Evolutionary conservation across 2,113 vertebrate species (phyloP).

Genomic region (Sisor rabdophorus): DNA sequence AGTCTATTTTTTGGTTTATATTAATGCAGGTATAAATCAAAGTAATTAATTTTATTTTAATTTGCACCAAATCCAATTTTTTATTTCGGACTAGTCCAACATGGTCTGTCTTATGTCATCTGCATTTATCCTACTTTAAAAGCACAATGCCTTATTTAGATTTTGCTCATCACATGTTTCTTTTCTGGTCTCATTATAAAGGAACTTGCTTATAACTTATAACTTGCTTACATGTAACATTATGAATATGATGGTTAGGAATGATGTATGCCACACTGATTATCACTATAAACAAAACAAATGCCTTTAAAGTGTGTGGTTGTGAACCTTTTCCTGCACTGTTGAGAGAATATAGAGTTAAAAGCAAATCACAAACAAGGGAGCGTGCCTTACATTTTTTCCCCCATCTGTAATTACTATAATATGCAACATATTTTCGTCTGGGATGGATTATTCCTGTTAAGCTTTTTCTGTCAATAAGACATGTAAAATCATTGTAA

Average conservation of each 20-base stretch:
- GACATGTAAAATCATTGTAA: constrained; percentile 14
- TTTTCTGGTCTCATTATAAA: background rate
- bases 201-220: background rate
- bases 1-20: too few species aligned
- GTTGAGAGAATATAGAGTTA: constrained; percentile 1
- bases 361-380: constrained; percentile 9
- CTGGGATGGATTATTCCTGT: constrained; percentile 28
- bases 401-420: constrained; percentile 30
- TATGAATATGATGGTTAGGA: background rate
- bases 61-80: too few species aligned
- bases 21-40: too few species aligned
- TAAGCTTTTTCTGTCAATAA: constrained; percentile 18
- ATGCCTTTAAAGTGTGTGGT: background rate
- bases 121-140: background rate
- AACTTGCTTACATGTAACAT: background rate
- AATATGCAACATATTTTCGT: constrained; percentile 38
- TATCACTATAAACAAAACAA: background rate
- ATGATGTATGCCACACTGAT: background rate
- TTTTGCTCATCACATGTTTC: background rate
- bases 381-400: constrained; percentile 17
- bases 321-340: background rate
- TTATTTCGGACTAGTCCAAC: background rate
- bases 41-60: too few species aligned
- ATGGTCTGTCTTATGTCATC: background rate
- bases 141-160: background rate